Base-by-base conservation (phyloP, 2,113 vertebrate genomes). In the Notarius lentiginosus region DNA sequence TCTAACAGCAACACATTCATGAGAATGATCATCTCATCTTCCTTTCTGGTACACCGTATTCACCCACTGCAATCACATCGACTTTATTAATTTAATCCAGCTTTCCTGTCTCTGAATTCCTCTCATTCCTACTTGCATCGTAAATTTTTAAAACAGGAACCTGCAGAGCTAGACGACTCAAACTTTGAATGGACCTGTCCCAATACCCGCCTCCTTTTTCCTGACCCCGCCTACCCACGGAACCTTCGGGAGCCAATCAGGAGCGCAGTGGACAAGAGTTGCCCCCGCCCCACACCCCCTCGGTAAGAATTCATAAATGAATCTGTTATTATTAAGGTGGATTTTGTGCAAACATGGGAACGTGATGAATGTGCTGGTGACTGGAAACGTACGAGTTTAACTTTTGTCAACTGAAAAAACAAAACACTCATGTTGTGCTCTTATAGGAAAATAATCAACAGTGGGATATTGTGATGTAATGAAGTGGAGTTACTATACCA, bases 111-210 rank as follows among this genome's bases (percentile, higher is more conserved):
- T 47, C 34, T 90, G 1, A 56, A 12, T 27, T 86, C 1, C 30
- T 77, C 1, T 63, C 58, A 51, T 14, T 51, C 49, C 66, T 34
- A 56, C 11, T 41, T 41, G 41, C 41, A 20, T 27, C 41, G 41
- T 41, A 41, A 41, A 41, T 41, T 41, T 41, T n/a, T 15, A 66
- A 34, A 27, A 51, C 84, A 95, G 94, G 89, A 90, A 4, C 88
- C 90, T 18, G 93, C 93, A n/a, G 97, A 99, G 91, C 92, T 99
- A 89, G 98, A 99, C 0, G 98, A 99, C 93, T 97, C 96, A 53
- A 99, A 99, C 90, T 99, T 99, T 80, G 98, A 99, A 47, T 99
- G 98, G 98, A 98, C 97, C 49, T 99, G 98, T 92, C 98, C 98
- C 0, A 99, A 99, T 94, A 99, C 98, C 18, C 98, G 97, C 91